Conservation (phyloP, 2,888 invertebrate species). For the Alcis repandata region DNA sequence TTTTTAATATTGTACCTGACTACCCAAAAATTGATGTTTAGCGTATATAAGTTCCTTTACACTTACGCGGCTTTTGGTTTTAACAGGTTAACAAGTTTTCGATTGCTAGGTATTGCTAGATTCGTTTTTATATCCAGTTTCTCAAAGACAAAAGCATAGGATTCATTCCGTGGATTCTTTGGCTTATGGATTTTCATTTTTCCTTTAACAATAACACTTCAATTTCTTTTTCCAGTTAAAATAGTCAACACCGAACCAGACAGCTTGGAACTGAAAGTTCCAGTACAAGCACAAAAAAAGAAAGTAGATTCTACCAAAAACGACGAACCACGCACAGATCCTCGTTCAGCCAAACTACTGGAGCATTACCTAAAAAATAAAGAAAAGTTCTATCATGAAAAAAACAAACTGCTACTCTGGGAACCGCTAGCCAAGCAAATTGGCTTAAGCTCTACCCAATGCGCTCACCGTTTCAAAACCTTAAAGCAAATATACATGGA, state of each 20-base stretch:
- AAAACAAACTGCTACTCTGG: conserved; percentile 71
- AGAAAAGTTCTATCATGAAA: conserved; percentile 65
- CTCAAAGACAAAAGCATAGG: too few species aligned
- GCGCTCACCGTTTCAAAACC: conserved; percentile 74
- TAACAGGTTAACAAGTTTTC: too few species aligned
- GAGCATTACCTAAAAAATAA: conserved; percentile 78
- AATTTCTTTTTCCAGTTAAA: conserved; percentile 61
- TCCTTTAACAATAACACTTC: not conserved
- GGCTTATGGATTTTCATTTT: too few species aligned
- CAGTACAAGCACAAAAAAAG: conserved; percentile 65
- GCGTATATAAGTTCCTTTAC: too few species aligned
- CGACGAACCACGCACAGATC: conserved; percentile 63
- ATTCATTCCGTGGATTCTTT: too few species aligned
- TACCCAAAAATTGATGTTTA: too few species aligned
- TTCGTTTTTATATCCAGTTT: too few species aligned
- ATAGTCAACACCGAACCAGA: conserved; percentile 64
- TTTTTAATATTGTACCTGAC: too few species aligned
- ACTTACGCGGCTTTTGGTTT: too few species aligned
- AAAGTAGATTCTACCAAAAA: conserved; percentile 52
- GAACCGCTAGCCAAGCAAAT: conserved; percentile 67
- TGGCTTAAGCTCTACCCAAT: conserved; percentile 68
- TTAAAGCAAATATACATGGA: conserved; percentile 75
- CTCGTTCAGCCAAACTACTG: conserved; percentile 74
- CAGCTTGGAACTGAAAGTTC: conserved; percentile 48
- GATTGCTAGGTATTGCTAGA: too few species aligned